Evolutionary conservation across 1,140 invertebrate species (phyloP).

Genomic region (Camponotus pennsylvanicus): DNA sequence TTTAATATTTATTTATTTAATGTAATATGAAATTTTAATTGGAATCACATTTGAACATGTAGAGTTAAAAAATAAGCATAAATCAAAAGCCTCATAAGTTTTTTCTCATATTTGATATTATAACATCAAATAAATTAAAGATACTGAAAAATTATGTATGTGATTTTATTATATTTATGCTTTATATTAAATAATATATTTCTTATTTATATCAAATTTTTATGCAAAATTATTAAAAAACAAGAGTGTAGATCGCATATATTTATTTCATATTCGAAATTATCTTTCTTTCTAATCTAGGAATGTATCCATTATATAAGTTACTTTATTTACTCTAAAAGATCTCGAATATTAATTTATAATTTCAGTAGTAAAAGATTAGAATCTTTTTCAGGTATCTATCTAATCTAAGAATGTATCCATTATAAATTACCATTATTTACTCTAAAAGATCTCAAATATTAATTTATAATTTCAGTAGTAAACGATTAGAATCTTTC

Average conservation of each 20-base stretch:
- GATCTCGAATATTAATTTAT: no score
- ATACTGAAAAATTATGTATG: not conserved
- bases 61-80: not conserved
- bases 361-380: not conserved
- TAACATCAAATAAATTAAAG: slow-evolving; percentile 10
- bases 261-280: not conserved
- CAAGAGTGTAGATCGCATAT: not conserved
- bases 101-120: not conserved
- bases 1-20: not conserved
- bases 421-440: not conserved
- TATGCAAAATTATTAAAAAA: slow-evolving; percentile 4
- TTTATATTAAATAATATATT: slow-evolving; percentile 1
- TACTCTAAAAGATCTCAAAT: not conserved
- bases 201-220: slow-evolving; percentile 17
- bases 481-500: not conserved
- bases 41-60: slow-evolving; percentile 14
- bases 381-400: not conserved
- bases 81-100: not conserved
- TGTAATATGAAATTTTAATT: slow-evolving; percentile 1
- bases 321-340: not conserved
- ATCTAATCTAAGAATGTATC: not conserved
- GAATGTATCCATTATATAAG: not conserved
- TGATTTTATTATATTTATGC: not conserved
- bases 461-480: not conserved
- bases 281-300: not conserved